These are phyloP conservation scores for Nansenia antarctica DNA, from an alignment of 2,113 vertebrate species.

Conservation along the genomic window DNA sequence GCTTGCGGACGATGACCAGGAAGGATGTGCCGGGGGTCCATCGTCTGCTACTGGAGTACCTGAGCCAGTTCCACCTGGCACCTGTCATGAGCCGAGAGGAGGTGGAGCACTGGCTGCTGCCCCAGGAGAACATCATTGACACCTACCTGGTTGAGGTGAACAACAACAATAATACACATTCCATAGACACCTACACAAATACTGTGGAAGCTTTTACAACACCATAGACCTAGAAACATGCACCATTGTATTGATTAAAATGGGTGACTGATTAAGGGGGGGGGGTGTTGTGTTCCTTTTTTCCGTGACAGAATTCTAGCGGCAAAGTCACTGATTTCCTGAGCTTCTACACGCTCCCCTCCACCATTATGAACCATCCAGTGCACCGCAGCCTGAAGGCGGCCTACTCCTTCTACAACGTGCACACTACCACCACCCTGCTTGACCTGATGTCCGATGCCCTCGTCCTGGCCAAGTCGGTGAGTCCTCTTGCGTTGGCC, in stretches of 20 bases:
- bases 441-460: conserved; percentile 97
- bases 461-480: conserved; percentile 95
- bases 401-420: conserved; percentile 98
- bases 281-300: background rate
- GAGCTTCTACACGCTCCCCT: conserved; percentile 97
- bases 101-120: conserved; percentile 95
- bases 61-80: conserved; percentile 91
- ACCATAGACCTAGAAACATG: background rate
- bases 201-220: too few species aligned
- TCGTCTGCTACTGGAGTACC: conserved; percentile 85
- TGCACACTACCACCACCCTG: conserved; percentile 92
- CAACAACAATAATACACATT: background rate
- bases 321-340: conserved; percentile 93
- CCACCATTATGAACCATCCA: conserved; percentile 98
- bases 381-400: conserved; percentile 97
- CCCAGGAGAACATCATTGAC: conserved; percentile 95
- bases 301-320: conserved; percentile 72
- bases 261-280: background rate
- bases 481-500: conserved; percentile 55
- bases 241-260: background rate
- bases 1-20: conserved; percentile 89
- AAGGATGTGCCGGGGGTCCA: conserved; percentile 88
- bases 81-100: conserved; percentile 90
- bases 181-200: background rate
- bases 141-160: conserved; percentile 95